Conservation (phyloP, 2,797 vertebrate species). For the Centroberyx gerrardi region DNA sequence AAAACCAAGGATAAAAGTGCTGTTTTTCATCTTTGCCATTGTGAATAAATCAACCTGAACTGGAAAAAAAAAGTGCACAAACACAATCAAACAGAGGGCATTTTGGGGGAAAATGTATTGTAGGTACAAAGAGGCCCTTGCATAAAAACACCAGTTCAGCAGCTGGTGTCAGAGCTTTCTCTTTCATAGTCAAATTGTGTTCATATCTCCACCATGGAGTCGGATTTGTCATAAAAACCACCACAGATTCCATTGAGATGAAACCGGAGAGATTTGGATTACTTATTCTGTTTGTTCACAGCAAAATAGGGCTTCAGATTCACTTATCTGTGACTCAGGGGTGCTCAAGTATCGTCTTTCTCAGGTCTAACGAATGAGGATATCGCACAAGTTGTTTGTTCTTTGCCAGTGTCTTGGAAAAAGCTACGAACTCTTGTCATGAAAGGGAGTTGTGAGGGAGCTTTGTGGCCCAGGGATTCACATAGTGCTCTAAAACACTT, state of each 20-base stretch:
- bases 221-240: conserved; percentile 65
- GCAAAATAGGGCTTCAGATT: conserved; percentile 64
- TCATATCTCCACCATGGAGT: conserved; percentile 28
- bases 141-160: conserved; percentile 7
- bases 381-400: conserved; percentile 55
- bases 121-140: conserved; percentile 13
- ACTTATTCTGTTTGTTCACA: conserved; percentile 71
- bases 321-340: conserved; percentile 68
- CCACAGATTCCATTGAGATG: conserved; percentile 54
- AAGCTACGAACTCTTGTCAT: conserved; percentile 37
- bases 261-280: conserved; percentile 60
- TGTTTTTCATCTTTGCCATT: background rate
- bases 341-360: conserved; percentile 61
- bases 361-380: conserved; percentile 62
- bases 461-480: conserved; percentile 54
- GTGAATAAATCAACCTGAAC: background rate
- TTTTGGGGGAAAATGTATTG: conserved; percentile 10
- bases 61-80: background rate
- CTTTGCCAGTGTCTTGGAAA: conserved; percentile 30
- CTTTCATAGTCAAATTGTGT: conserved; percentile 43
- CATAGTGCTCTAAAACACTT: conserved; percentile 25
- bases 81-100: background rate
- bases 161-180: conserved; percentile 21
- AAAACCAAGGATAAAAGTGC: background rate
- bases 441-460: conserved; percentile 45